These are phyloP conservation scores for Pao palembangensis DNA, from an alignment of 2,113 vertebrate genomes.

Conservation along the genomic window DNA sequence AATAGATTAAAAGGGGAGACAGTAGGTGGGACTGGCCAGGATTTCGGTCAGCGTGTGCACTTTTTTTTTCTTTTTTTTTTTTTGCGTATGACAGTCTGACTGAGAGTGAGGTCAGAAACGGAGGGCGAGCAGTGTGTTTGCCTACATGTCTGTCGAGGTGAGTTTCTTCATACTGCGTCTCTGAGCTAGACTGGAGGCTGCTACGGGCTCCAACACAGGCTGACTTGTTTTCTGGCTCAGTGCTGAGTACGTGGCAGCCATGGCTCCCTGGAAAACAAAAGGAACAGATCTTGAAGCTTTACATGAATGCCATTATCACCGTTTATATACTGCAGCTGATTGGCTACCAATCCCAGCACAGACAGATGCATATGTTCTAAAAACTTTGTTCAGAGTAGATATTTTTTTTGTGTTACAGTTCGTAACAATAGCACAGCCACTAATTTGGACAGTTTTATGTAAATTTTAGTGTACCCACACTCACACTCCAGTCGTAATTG, in stretches of 20 bases:
- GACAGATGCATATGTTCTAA: not conserved
- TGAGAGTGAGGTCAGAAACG: conserved; percentile 42
- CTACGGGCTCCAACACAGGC: conserved; percentile 92
- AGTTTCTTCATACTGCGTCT: conserved; percentile 96
- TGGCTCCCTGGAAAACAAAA: conserved; percentile 78
- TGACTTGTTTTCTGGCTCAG: conserved; percentile 93
- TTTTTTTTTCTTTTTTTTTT: not conserved
- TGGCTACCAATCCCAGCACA: not conserved
- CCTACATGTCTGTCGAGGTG: conserved; percentile 94
- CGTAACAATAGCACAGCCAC: too few species aligned
- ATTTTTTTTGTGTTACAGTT: too few species aligned
- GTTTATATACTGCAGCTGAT: too few species aligned
- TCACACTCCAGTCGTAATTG: not conserved
- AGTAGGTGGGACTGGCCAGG: conserved; percentile 56
- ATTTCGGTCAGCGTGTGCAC: conserved; percentile 28
- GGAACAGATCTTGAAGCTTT: not conserved
- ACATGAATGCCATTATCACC: not conserved
- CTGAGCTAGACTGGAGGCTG: conserved; percentile 94
- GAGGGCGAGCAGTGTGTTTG: conserved; percentile 20
- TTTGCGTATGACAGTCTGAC: conserved; percentile 24
- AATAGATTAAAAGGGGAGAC: conserved; percentile 57
- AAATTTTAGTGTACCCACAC: not conserved
- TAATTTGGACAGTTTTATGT: too few species aligned
- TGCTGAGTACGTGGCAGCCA: conserved; percentile 90
- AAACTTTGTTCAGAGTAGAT: too few species aligned